phyloP scores from a whole-genome alignment of 2,113 vertebrate species.

The Galemys pyrenaicus region DNA sequence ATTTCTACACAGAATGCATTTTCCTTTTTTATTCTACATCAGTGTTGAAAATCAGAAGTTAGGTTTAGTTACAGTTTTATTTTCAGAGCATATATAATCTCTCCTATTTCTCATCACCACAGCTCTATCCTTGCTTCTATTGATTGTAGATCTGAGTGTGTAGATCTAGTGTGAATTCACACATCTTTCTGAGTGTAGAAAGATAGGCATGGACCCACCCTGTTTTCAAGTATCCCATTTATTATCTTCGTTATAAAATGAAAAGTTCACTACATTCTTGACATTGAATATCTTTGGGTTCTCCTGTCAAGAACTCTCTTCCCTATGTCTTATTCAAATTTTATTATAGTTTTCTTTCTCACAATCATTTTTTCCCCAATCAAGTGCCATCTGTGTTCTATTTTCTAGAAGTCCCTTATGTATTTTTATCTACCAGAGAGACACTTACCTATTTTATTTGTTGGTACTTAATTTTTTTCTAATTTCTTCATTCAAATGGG shows the following conservation, averaged over 20 bases:
- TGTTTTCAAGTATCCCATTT: background rate
- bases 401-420: background rate
- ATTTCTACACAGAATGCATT: background rate
- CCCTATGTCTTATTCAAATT: background rate
- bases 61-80: background rate
- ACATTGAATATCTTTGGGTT: background rate
- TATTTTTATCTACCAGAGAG: background rate
- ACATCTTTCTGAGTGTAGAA: no score
- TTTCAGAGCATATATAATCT: background rate
- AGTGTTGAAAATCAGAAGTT: background rate
- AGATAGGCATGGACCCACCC: background rate
- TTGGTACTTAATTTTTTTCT: background rate
- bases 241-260: background rate
- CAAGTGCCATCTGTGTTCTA: background rate
- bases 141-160: background rate
- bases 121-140: background rate
- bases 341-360: background rate
- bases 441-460: background rate
- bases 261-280: background rate
- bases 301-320: background rate
- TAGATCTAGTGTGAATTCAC: no score
- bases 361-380: background rate
- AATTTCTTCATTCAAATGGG: background rate
- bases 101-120: background rate
- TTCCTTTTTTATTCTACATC: background rate